Base-by-base conservation (phyloP, 2,113 vertebrate genomes). In the Pelusios castaneus region DNA sequence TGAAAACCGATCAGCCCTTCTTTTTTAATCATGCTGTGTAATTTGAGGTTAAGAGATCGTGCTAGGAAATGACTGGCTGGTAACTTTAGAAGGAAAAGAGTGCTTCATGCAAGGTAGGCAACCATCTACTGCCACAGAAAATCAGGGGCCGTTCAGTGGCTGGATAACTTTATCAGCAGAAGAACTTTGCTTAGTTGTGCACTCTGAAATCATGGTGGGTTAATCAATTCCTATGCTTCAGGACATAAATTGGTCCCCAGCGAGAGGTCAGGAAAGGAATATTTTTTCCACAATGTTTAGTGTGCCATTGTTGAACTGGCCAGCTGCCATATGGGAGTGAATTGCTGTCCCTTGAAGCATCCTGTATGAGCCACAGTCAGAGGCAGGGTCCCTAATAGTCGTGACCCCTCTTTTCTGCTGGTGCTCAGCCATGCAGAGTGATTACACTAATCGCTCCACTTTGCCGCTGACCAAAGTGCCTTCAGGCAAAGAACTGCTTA, bases 371-470 rank as follows among this genome's bases (percentile, higher is more conserved):
- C 38, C 21, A 25, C 70, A 24, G 11, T 25, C 38, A 25, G 21
- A 75, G 70, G 70, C 67, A 70, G 67, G n/a, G 21, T 70, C 21
- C 21, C n/a, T 22, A 22, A n/a, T 41, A 22, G n/a, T 45, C 34
- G 31, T 5, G 8, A 38, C 41, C 63, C 17, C 19, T 58, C 55
- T 3, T 0, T n/a, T 9, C 10, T 5, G 31, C 38, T 3, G 34
- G 0, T 1, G 73, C 43, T 56, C 24, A 11, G n/a, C 24, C n/a
- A 17, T 6, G 12, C 5, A 51, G 14, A 27, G 6, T 43, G 47
- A 38, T 56, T 0, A 10, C 31, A 17, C 41, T 43, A 2, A 0
- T 21, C 49, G 0, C 1, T 0, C 41, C 0, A 0, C 45, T 55
- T 70, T n/a, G 47, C 82, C 3, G 5, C 31, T 7, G 34, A 6